Percentiles rank a stretch among this genome's conserved stretches.
Conservation (phyloP, 2,888 invertebrate species). For the Leucania comma region DNA sequence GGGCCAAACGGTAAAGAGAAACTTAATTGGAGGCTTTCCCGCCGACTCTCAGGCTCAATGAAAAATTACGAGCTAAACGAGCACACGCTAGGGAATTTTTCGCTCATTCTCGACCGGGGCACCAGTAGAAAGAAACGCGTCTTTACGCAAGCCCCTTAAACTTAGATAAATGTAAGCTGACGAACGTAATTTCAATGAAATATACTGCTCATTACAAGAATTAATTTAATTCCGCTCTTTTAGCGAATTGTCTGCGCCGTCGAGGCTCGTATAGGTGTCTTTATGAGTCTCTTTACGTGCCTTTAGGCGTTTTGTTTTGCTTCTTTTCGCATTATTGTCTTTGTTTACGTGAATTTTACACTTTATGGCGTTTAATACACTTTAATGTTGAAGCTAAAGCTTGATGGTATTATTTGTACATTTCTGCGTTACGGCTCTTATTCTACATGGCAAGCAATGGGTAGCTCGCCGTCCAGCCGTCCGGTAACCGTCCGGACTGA, state of each 20-base stretch:
- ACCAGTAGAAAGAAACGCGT: conserved; percentile 82
- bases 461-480: no score
- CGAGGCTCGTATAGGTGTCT: conserved; percentile 55
- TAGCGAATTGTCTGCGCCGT: conserved; percentile 66
- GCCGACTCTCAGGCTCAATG: conserved; percentile 89
- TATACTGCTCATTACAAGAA: conserved; percentile 79
- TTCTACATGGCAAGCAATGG: no score
- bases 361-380: background rate
- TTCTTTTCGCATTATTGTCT: conserved; percentile 22
- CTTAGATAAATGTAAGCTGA: conserved; percentile 84
- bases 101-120: conserved; percentile 81
- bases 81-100: conserved; percentile 88
- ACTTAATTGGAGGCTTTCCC: conserved; percentile 90
- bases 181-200: conserved; percentile 83
- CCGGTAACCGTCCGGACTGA: no score
- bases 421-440: background rate
- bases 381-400: background rate
- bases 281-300: conserved; percentile 49
- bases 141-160: conserved; percentile 79
- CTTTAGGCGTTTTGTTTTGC: conserved; percentile 35
- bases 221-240: conserved; percentile 77
- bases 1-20: conserved; percentile 89
- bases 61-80: conserved; percentile 90
- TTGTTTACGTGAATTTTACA: conserved; percentile 21
- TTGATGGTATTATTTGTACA: background rate